Conservation (phyloP, 1,140 invertebrate genomes). For the Caenorhabditis inopinata region DNA sequence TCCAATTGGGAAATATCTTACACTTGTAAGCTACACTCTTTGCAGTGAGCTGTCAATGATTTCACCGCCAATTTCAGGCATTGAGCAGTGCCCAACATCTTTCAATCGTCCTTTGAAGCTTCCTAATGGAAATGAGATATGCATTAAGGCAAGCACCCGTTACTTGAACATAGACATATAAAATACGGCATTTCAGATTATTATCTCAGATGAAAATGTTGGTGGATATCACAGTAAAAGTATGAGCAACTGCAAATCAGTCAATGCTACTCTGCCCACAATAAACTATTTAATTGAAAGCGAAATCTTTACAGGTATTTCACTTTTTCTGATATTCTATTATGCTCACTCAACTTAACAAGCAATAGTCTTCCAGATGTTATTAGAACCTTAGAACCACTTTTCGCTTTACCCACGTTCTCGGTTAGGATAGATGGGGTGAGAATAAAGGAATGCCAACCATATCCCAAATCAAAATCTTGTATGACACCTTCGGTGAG, state of each 20-base stretch:
- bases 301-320: background rate
- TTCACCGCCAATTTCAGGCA: too few species aligned
- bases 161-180: background rate
- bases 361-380: too few species aligned
- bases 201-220: background rate
- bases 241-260: background rate
- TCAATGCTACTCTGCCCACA: background rate
- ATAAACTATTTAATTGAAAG: background rate
- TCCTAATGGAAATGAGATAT: background rate
- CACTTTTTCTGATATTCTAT: background rate
- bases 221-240: background rate
- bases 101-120: background rate
- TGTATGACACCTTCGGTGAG: background rate
- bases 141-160: background rate
- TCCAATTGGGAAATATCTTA: background rate
- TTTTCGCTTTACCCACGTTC: background rate
- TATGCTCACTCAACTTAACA: too few species aligned
- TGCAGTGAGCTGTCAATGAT: too few species aligned
- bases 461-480: background rate
- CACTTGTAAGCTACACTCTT: too few species aligned
- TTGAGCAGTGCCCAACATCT: background rate
- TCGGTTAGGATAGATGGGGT: background rate
- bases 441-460: background rate
- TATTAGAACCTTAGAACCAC: too few species aligned
- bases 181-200: background rate